These are phyloP conservation scores for Damaliscus lunatus DNA, from an alignment of 2,113 vertebrate genomes.

Conservation along the genomic window DNA sequence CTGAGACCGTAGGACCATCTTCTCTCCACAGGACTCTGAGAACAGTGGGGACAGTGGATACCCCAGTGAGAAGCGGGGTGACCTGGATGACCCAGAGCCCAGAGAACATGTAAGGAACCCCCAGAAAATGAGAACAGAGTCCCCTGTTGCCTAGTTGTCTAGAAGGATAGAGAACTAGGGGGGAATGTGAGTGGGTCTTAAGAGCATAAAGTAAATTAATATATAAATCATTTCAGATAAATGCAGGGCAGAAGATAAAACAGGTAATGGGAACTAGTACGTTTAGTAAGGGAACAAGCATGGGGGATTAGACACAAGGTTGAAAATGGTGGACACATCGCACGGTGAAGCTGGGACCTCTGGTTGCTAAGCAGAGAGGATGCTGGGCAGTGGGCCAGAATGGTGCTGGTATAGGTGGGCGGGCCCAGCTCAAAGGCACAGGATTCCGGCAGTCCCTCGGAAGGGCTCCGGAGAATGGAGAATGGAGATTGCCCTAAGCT, in stretches of 20 bases:
- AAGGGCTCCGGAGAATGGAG: background rate
- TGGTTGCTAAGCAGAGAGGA: background rate
- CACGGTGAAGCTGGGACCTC: background rate
- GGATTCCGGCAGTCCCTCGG: background rate
- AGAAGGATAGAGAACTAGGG: background rate
- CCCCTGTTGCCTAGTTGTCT: background rate
- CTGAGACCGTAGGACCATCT: background rate
- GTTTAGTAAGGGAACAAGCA: background rate
- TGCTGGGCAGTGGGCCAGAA: background rate
- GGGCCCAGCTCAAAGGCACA: background rate
- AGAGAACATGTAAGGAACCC: conserved; percentile 82
- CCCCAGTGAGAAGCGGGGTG: conserved; percentile 94
- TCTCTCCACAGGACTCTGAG: conserved; percentile 86
- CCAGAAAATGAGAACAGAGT: background rate
- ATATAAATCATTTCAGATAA: background rate
- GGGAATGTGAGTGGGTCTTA: background rate
- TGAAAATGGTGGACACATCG: background rate
- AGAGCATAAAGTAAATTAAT: background rate
- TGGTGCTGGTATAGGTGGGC: background rate
- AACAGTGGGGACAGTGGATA: conserved; percentile 96
- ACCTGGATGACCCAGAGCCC: conserved; percentile 89
- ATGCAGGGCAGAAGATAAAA: background rate
- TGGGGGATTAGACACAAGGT: background rate
- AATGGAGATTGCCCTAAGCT: background rate
- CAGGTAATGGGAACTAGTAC: too few relatives aligned